Percentiles rank a stretch among this genome's conserved stretches.
These are phyloP conservation scores for Saturnia pavonia DNA, from an alignment of 2,888 invertebrate species.

Conservation along the genomic window DNA sequence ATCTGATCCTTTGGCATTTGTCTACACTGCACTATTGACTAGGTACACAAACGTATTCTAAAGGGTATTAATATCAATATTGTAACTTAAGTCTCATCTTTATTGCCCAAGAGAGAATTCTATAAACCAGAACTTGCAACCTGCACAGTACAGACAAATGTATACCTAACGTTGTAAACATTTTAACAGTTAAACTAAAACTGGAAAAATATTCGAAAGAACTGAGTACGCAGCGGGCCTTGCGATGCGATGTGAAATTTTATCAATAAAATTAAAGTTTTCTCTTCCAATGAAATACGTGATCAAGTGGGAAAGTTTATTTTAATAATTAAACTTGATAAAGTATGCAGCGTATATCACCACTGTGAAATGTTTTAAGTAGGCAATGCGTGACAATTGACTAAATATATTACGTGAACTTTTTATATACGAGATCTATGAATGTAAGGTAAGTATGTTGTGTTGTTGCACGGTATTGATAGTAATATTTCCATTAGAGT, in stretches of 20 bases:
- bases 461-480: too few species aligned
- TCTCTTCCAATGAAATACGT: conserved; percentile 17
- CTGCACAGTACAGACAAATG: neutral
- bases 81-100: neutral
- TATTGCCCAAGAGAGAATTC: neutral
- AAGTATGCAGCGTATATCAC: conserved; percentile 45
- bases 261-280: neutral
- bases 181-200: too few species aligned
- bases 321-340: conserved; percentile 48
- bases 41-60: neutral
- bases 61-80: neutral
- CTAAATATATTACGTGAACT: neutral
- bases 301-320: conserved; percentile 30
- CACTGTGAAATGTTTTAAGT: conserved; percentile 37
- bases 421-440: too few species aligned
- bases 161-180: too few species aligned
- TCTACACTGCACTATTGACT: neutral
- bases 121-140: neutral
- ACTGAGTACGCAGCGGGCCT: neutral
- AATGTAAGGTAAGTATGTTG: too few species aligned
- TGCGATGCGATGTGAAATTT: neutral
- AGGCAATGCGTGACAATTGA: conserved; percentile 3
- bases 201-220: too few species aligned
- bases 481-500: too few species aligned
- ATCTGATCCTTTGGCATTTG: neutral